Evolutionary conservation across 2,888 invertebrate genomes (phyloP), one percentile per base, ranked within the genome.

Genomic region (Corbicula japonica): DNA sequence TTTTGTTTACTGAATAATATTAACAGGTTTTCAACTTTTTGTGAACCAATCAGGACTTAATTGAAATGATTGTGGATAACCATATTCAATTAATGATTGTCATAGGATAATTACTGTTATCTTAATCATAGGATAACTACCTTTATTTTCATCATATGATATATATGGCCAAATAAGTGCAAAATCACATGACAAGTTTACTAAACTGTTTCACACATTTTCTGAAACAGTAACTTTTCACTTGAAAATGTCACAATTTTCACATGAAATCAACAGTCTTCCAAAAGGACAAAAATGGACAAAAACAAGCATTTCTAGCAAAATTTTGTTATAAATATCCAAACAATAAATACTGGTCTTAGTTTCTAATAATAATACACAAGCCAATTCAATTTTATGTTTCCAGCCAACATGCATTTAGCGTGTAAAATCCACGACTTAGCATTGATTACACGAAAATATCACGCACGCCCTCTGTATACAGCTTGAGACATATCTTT

Each of bases 121-220:
- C n/a, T n/a, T n/a, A n/a, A n/a, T n/a, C n/a, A n/a, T n/a, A n/a
- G n/a, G n/a, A n/a, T n/a, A n/a, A n/a, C n/a, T n/a, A n/a, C n/a
- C n/a, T n/a, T n/a, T n/a, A n/a, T n/a, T n/a, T n/a, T n/a, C n/a
- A n/a, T n/a, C n/a, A n/a, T n/a, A n/a, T n/a, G n/a, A 30, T 62
- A 30, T 32, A 62, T 28, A 30, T n/a, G 44, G 46, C 28, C 41
- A 46, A 46, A 46, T 32, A 50, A 81, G 86, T 89, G 90, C 89
- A 90, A 72, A 89, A 91, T 88, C 89, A 91, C 91, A 91, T 91
- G 91, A 91, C 91, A 89, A 69, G 34, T 81, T 34, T 35, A 15
- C 23, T 21, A n/a, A 21, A 28, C 35, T 35, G 46, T 60, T 66
- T 54, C 63, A 46, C 28, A 48, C 38, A 26, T 30, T 61, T 69